These are phyloP conservation scores for Brachionus rubens DNA, from an alignment of 1,140 invertebrate genomes.

Conservation along the genomic window DNA sequence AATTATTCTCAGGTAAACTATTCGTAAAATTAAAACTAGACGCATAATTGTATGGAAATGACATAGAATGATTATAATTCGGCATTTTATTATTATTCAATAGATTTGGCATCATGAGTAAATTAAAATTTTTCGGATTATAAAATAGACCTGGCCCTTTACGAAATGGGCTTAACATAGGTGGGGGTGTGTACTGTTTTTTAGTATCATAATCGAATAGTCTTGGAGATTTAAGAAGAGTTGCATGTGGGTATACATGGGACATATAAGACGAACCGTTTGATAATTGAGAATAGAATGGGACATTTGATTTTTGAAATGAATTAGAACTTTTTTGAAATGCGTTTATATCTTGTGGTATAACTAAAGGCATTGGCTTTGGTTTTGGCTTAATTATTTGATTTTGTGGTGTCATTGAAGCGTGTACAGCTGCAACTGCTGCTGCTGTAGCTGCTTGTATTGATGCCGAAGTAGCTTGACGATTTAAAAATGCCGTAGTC, in stretches of 20 bases:
- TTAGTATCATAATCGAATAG: conserved; percentile 53
- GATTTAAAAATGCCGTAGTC: conserved; percentile 44
- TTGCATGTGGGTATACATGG: conserved; percentile 16
- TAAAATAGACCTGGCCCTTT: conserved; percentile 79
- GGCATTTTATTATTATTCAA: conserved; percentile 2
- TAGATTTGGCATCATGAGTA: conserved; percentile 47
- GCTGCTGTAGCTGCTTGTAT: conserved; percentile 56
- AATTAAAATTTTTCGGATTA: conserved; percentile 53
- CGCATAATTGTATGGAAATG: neutral
- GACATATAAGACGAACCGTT: conserved; percentile 61
- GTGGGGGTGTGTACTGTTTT: conserved; percentile 78
- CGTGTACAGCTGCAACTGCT: conserved; percentile 50
- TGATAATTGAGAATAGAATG: conserved; percentile 49
- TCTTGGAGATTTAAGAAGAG: conserved; percentile 52
- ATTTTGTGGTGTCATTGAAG: conserved; percentile 42
- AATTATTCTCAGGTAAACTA: no score
- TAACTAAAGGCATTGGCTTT: conserved; percentile 66
- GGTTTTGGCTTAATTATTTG: conserved; percentile 35
- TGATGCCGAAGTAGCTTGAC: conserved; percentile 26
- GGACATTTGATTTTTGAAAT: neutral
- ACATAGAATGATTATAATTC: neutral
- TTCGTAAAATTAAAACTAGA: neutral
- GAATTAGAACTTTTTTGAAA: conserved; percentile 50
- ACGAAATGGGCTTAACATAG: conserved; percentile 82
- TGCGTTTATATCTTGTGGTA: conserved; percentile 63